Evolutionary conservation across 2,797 vertebrate genomes (phyloP).

Genomic region (Halcyon smyrnensis): DNA sequence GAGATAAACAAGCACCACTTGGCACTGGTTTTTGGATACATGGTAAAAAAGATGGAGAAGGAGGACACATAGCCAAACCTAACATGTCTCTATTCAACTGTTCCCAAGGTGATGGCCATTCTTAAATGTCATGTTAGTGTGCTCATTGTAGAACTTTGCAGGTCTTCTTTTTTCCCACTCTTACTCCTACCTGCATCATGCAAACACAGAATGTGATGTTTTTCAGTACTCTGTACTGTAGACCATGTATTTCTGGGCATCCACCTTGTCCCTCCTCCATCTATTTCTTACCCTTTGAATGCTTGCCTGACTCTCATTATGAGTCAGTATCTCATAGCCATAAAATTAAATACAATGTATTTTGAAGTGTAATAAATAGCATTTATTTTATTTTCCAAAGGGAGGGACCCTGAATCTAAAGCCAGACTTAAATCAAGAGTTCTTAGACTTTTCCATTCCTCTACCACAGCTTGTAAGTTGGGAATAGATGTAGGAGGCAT

Average conservation of each 20-base stretch:
- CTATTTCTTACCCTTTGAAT: background rate
- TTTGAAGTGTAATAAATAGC: background rate
- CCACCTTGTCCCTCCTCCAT: background rate
- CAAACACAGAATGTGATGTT: background rate
- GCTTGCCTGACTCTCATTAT: background rate
- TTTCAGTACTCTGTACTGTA: background rate
- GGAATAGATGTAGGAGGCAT: constrained; percentile 22
- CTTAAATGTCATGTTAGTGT: background rate
- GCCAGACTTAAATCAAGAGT: background rate
- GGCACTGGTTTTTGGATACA: background rate
- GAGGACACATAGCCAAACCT: background rate
- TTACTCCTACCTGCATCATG: background rate
- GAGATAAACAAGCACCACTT: background rate
- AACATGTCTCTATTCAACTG: background rate
- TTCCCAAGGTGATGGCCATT: background rate
- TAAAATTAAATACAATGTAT: background rate
- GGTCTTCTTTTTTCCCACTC: background rate
- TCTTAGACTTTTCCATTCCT: background rate
- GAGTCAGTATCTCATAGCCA: background rate
- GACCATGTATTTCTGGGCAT: background rate
- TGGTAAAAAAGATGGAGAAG: background rate
- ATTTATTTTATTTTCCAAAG: background rate
- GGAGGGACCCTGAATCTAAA: background rate
- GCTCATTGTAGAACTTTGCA: background rate
- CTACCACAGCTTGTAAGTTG: background rate